Evolutionary conservation across 2,888 invertebrate genomes (phyloP), one percentile per base, ranked within the genome.

Genomic region (Rhagonycha fulva): DNA sequence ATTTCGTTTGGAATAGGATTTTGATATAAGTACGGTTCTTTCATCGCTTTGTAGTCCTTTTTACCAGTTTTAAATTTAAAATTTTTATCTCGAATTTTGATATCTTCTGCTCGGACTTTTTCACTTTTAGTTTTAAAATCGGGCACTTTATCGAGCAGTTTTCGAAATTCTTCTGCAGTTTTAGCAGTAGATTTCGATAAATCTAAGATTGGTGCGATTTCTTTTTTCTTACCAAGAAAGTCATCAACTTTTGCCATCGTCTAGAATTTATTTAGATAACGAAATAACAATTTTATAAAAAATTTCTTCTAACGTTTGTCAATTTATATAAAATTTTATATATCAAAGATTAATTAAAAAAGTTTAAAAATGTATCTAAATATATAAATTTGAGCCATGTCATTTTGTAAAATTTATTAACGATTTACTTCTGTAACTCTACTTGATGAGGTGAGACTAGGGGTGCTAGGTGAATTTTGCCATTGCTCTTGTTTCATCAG

Each of bases 61-160:
- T 92, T 93, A 4, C 93, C 90, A 66, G 93, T 92, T 84, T 93
- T 94, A 83, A 94, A 95, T 82, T 93, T 93, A 81, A 92, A 93
- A 78, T 93, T 93, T 83, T 90, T 92, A 81, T 95, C 95, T 82
- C 91, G 91, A 72, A 95, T 91, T 88, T 94, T 95, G 0, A 94
- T 89, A 80, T 95, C 95, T 81, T 96, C 96, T 14, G 91, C 89
- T 81, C 91, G 91, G 1, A 96, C 91, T 90, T 95, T 96, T 85
- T 96, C 96, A 0, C 95, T 93, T 80, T 95, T 93, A 82, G 96
- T 95, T 88, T 96, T 96, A 85, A 94, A 96, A 86, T 97, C 97
- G 0, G 96, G 96, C 11, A 96, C 94, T 88, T 95, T 95, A 84
- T 96, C 96, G 86, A 95, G 90, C 68, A 96, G 90, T 76, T 93